A percentile compares a stretch with the other conserved stretches of the same genome.
Evolutionary conservation across 2,113 vertebrate species (phyloP).

Genomic region (Sturnus vulgaris): DNA sequence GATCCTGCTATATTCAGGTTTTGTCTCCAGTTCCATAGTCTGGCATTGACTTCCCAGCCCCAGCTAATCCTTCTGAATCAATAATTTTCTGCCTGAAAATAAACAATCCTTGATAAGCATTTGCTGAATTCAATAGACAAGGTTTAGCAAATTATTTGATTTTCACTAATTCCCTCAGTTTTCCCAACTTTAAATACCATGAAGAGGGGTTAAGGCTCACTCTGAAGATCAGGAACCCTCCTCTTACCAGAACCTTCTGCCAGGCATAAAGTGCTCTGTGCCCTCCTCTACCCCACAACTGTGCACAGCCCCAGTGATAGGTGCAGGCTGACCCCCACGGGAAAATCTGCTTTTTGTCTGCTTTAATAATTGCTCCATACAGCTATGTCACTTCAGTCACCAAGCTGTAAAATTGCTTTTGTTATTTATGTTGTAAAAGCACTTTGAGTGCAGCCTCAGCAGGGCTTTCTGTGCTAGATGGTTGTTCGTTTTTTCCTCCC

Average conservation of each 20-base stretch:
- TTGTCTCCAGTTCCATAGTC: neutral
- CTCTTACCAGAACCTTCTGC: neutral
- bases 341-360: conserved; percentile 1
- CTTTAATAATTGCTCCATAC: neutral
- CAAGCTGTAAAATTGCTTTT: conserved; percentile 15
- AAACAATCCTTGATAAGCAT: neutral
- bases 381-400: neutral
- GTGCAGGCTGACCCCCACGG: neutral
- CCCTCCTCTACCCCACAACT: neutral
- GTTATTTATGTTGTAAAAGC: conserved; percentile 5
- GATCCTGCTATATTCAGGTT: neutral
- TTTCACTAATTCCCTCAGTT: neutral
- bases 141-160: neutral
- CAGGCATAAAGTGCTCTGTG: neutral
- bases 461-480: neutral
- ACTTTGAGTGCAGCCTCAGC: neutral
- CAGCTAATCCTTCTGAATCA: neutral
- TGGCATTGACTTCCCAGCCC: neutral
- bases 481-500: neutral
- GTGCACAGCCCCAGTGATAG: neutral
- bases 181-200: neutral
- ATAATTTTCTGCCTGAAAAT: neutral
- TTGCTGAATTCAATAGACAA: neutral
- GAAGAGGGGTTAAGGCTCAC: neutral
- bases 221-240: neutral